Evolutionary conservation across 92 coral and sea anemone species (phyloP), one percentile per base, ranked within the genome.

Genomic region (Hydrozoanthus gracilis): DNA sequence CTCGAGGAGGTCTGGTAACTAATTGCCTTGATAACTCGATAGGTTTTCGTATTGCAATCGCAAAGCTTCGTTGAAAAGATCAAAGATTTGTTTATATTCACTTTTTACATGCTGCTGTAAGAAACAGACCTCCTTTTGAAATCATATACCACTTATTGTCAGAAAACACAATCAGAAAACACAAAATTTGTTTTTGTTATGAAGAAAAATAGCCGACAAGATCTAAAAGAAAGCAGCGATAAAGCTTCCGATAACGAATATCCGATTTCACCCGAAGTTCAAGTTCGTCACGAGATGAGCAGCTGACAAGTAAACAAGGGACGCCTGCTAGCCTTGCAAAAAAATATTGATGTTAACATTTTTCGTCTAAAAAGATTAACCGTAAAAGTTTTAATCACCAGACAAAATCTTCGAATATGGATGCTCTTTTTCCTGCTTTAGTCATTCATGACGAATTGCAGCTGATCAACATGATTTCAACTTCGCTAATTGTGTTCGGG

Each of bases 391-490:
- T 0, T 27, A 9, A 68, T 48, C 10, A 2, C 15, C 15, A 49
- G 17, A 8, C 56, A 60, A 44, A 44, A 79, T 47, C 56, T 51
- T 60, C 17, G 6, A 46, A 64, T 47, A 80, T 80, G 85, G 85
- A 80, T 80, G 85, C 85, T 12, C 85, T 80, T 48, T 80, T 80
- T 14, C 85, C 85, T 5, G 85, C 85, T 14, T 49, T 80, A 8
- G 85, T 80, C 12, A 80, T 80, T 62, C 85, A 80, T 51, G 89
- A 82, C 67, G 98, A 94, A 70, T 52, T 87, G 15, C 92, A 94
- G 76, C 44, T 94, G 27, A 89, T 94, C 66, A 61, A 78, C 76
- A 51, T 92, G 55, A 13, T 88, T 12, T 92, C 96, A 60, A 91
- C 74, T 4, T 77, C 76, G 47, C 14, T 95, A 45, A 92, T 91